Evolutionary conservation across 1,140 invertebrate species (phyloP), one percentile per base, ranked within the genome.

Genomic region (Penaeus chinensis): DNA sequence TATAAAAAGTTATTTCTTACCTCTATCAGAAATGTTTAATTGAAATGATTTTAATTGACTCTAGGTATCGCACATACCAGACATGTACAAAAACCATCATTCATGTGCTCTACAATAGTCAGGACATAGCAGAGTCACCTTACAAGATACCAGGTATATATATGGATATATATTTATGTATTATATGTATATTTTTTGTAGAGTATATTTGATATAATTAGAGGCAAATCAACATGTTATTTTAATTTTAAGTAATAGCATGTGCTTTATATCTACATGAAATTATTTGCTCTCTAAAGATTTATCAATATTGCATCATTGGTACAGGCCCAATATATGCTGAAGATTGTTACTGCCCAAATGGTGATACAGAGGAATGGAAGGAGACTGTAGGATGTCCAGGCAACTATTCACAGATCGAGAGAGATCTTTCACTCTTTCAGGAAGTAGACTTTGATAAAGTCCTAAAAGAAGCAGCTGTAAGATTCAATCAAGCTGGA

Each of bases 281-380:
- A 54, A 16, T 54, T 42, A 42, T 8, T 42, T 42, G 37, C 37
- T 42, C 4, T 42, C 37, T 42, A 8, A 42, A 42, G 4, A 42
- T 8, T 60, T 82, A 83, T 32, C 77, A 27, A 62, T 61, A n/a
- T 16, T 37, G 24, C n/a, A 54, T 24, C 42, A 37, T 19, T 47
- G n/a, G 60, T 74, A 89, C 91, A 96, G 95, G 94, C 89, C 93
- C 93, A 63, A 92, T 97, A 54, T 95, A 96, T 91, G 94, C 96
- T 90, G 97, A 98, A 90, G 94, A 96, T 86, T 99, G 98, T 92
- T 92, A 96, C 89, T 99, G 98, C 92, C 97, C 97, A 69, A 91
- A 93, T 90, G 91, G 93, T 89, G 93, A 94, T 79, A 91, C 96
- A 16, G 90, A 94, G 37, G 91, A 93, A 2, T 97, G 97, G 96